Percentiles rank a stretch among this genome's conserved stretches.
Conservation (phyloP, 1,140 invertebrate genomes). For the Saccostrea echinata region DNA sequence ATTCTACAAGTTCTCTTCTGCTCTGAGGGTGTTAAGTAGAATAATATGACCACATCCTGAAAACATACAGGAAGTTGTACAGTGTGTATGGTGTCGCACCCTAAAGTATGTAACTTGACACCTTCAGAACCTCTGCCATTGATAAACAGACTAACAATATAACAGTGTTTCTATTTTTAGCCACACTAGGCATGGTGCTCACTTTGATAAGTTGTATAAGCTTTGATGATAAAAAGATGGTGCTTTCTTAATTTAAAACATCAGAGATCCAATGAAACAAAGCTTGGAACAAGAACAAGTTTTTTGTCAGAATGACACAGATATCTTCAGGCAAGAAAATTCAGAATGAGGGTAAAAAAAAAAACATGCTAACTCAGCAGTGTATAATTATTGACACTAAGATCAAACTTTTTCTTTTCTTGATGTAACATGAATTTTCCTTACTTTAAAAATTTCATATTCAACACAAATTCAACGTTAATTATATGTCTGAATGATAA, state of each 20-base stretch:
- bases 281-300: background rate
- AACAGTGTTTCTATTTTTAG: constrained; percentile 5
- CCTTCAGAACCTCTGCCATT: constrained; percentile 1
- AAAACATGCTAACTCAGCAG: background rate
- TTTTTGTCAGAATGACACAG: constrained; percentile 5
- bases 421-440: background rate
- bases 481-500: background rate
- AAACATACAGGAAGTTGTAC: background rate
- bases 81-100: constrained; percentile 10
- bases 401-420: background rate
- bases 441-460: background rate
- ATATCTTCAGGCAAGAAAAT: background rate
- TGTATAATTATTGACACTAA: background rate
- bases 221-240: constrained; percentile 13
- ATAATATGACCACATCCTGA: background rate
- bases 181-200: constrained; percentile 1
- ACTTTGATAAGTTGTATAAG: background rate
- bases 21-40: background rate
- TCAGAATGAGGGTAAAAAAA: background rate
- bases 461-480: background rate
- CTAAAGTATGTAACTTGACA: background rate
- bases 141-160: constrained; percentile 7
- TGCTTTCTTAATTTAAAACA: constrained; percentile 17
- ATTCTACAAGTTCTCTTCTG: background rate
- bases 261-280: background rate